A percentile compares a stretch with the other conserved stretches of the same genome.
These are phyloP conservation scores for Idaea dimidiata DNA, from an alignment of 2,888 invertebrate species.

Conservation along the genomic window DNA sequence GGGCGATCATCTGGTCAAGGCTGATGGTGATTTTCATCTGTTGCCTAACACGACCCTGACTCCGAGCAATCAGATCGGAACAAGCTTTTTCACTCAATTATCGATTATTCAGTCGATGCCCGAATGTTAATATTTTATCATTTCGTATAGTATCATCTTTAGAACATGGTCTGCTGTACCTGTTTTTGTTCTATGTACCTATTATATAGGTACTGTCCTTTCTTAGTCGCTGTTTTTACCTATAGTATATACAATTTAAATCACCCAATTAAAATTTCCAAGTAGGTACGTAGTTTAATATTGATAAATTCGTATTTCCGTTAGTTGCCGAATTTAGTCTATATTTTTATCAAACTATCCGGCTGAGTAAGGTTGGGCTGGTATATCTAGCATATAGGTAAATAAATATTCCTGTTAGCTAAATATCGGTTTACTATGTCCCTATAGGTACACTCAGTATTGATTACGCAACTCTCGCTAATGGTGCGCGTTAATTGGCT, in stretches of 20 bases:
- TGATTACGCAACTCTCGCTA: conserved; percentile 14
- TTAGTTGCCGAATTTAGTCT: background rate
- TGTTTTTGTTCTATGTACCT: too few species aligned
- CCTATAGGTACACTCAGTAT: background rate
- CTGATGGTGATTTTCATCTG: conserved; percentile 61
- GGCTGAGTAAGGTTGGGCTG: background rate
- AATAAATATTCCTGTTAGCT: background rate
- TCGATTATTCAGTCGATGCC: conserved; percentile 36
- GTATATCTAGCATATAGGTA: background rate
- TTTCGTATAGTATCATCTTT: background rate
- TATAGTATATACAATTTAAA: too few species aligned
- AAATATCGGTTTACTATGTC: background rate
- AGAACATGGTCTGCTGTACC: background rate
- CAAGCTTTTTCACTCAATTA: conserved; percentile 68
- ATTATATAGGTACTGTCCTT: too few species aligned
- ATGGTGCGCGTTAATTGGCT: conserved; percentile 18
- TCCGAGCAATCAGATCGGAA: conserved; percentile 74
- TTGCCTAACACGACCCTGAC: conserved; percentile 76
- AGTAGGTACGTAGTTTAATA: too few species aligned
- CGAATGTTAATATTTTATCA: conserved; percentile 13
- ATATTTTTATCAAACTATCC: background rate
- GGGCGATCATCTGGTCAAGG: conserved; percentile 70
- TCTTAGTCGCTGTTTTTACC: too few species aligned
- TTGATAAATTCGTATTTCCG: background rate
- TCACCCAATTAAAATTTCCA: too few species aligned